phyloP scores from a whole-genome alignment of 2,113 vertebrate species.

The Cyprinodon tularosa region DNA sequence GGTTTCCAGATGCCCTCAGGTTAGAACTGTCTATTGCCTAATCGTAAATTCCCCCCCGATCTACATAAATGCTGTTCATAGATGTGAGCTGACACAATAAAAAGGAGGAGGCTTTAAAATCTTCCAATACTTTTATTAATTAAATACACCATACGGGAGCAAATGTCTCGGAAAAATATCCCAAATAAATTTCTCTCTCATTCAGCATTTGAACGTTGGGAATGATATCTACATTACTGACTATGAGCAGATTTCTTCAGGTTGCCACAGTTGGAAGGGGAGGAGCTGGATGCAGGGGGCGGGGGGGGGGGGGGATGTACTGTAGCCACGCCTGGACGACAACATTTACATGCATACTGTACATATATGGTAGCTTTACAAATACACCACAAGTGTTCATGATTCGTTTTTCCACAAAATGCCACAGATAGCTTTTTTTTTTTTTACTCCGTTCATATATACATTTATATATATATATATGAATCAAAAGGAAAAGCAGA shows the following conservation, averaged over 20 bases:
- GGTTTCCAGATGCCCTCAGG: too few species aligned
- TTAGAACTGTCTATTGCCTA: too few species aligned
- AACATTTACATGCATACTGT: slow-evolving; percentile 98
- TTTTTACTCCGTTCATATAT: slow-evolving; percentile 52
- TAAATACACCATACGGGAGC: slow-evolving; percentile 99
- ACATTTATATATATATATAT: slow-evolving; percentile 69
- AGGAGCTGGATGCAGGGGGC: slow-evolving; percentile 55
- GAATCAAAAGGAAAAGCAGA: slow-evolving; percentile 82
- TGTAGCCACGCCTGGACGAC: slow-evolving; percentile 95
- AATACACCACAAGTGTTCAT: slow-evolving; percentile 98
- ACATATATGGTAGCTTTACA: slow-evolving; percentile 98
- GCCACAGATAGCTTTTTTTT: slow-evolving; percentile 82
- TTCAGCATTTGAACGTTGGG: slow-evolving; percentile 97
- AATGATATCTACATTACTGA: slow-evolving; percentile 93
- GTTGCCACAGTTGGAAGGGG: slow-evolving; percentile 63
- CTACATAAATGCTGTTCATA: too few species aligned
- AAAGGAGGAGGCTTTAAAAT: slow-evolving; percentile 76
- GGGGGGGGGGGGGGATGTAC: slow-evolving; percentile 73
- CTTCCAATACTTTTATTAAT: slow-evolving; percentile 97
- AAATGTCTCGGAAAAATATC: slow-evolving; percentile 99
- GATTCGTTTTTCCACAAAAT: slow-evolving; percentile 91
- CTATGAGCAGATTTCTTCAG: slow-evolving; percentile 86
- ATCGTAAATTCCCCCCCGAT: too few species aligned
- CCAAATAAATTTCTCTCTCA: slow-evolving; percentile 99
- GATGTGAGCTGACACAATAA: slow-evolving; percentile 22